Base-by-base conservation (phyloP, 2,797 vertebrate genomes). In the Rhinatrema bivittatum region DNA sequence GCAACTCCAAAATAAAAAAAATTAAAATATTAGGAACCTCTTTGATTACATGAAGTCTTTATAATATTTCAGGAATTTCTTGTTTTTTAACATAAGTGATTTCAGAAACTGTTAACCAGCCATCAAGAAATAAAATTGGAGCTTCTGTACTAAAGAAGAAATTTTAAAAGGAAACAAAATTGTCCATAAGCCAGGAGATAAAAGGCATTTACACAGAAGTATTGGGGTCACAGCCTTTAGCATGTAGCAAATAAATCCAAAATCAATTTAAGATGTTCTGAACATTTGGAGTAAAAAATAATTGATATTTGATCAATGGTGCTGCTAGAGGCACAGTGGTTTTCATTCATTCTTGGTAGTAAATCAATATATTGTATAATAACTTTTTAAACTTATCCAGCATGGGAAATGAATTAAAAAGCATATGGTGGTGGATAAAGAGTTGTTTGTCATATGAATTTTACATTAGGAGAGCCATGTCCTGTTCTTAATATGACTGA, bases 351-450 rank as follows among this genome's bases (percentile, higher is more conserved):
- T 67, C 55, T 1, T 2, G 45, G 24, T 28, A 56, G 35, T 47
- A 67, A 64, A 67, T 64, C 46, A 12, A 50, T 50, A 45, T 0
- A n/a, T n/a, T n/a, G n/a, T n/a, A 19, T 36, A 60, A 56, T 19
- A 48, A 60, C 48, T 46, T 47, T 55, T 44, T 46, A 47, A 51
- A 55, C 16, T 62, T 67, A 53, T 21, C 7, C 23, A 6, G 42
- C 42, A 60, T 56, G 68, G 56, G 33, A 65, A 61, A 70, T 50
- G 37, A 48, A 55, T 68, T 56, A 40, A 53, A 64, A 67, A 50
- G 46, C 62, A 59, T 50, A 59, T 56, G 53, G 61, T 5, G 27
- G 33, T 60, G 54, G 47, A 47, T 57, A 64, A 61, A 58, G 38
- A 29, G 42, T 25, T 56, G 31, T 54, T 5, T 3, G 3, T 45